A percentile compares a stretch with the other conserved stretches of the same genome.
Conservation (phyloP, 2,888 invertebrate species). For the Junonia oenone region DNA sequence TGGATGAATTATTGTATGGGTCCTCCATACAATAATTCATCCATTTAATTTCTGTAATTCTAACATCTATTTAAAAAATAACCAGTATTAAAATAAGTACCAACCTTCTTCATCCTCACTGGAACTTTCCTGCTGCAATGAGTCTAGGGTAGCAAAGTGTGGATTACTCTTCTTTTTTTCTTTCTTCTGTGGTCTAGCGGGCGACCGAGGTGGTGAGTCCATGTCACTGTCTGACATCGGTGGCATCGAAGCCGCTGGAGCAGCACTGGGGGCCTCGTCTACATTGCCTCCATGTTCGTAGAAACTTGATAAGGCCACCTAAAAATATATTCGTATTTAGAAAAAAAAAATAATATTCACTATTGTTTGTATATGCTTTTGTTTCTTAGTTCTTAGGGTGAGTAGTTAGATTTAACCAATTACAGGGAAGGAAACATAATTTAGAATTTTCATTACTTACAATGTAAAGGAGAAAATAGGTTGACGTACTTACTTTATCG, state of each 20-base stretch:
- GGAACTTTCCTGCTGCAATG: slow-evolving; percentile 74
- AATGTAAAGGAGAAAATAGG: background rate
- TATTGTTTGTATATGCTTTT: too few species aligned
- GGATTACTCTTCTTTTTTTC: slow-evolving; percentile 59
- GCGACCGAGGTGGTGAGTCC: slow-evolving; percentile 62
- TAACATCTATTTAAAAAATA: background rate
- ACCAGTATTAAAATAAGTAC: slow-evolving; percentile 4
- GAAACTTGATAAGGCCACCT: slow-evolving; percentile 91
- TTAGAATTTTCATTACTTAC: background rate
- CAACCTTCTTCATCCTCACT: slow-evolving; percentile 83
- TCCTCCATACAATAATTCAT: too few species aligned
- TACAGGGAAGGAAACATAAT: too few species aligned
- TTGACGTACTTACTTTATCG: too few species aligned
- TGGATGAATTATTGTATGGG: too few species aligned
- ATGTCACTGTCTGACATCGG: slow-evolving; percentile 63
- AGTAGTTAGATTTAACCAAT: too few species aligned
- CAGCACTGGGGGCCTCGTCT: slow-evolving; percentile 53
- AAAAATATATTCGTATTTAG: slow-evolving; percentile 26
- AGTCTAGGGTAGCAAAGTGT: slow-evolving; percentile 81
- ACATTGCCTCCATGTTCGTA: slow-evolving; percentile 85
- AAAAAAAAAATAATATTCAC: too few species aligned
- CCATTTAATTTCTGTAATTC: background rate
- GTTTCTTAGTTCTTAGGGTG: too few species aligned
- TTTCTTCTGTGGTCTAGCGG: slow-evolving; percentile 50
- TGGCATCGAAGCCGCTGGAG: slow-evolving; percentile 41